These are phyloP conservation scores for Formicarius rufipectus DNA, from an alignment of 2,113 vertebrate genomes.

Conservation along the genomic window DNA sequence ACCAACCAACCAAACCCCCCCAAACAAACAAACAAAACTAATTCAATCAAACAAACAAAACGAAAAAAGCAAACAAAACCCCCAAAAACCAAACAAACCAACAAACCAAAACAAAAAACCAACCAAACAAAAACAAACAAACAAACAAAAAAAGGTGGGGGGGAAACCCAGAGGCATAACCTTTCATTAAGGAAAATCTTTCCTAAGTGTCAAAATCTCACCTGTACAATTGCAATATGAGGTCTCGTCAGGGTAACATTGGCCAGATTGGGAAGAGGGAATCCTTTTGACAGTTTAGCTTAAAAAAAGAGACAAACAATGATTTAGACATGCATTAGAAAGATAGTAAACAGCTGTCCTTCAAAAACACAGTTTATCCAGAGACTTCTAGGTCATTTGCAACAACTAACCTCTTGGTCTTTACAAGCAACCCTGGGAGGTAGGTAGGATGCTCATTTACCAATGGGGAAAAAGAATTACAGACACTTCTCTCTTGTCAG, in stretches of 20 bases:
- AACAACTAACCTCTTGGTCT: not conserved
- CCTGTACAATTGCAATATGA: slow-evolving; percentile 65
- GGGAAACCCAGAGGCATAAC: not conserved
- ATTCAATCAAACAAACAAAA: too few species aligned
- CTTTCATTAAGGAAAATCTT: not conserved
- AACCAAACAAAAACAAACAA: not conserved
- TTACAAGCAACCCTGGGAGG: not conserved
- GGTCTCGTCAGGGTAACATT: slow-evolving; percentile 61
- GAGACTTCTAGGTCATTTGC: not conserved
- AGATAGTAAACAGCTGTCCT: not conserved
- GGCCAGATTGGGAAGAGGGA: slow-evolving; percentile 68
- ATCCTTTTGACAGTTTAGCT: slow-evolving; percentile 74
- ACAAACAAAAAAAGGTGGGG: too few species aligned
- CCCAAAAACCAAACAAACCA: not conserved
- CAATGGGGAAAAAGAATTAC: not conserved
- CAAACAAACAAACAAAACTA: too few species aligned
- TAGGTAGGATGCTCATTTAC: not conserved
- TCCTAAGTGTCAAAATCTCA: slow-evolving; percentile 33
- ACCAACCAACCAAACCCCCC: too few species aligned
- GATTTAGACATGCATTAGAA: not conserved
- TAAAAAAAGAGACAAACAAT: not conserved
- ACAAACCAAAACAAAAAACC: not conserved
- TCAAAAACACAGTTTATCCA: not conserved
- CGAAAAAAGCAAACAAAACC: not conserved
- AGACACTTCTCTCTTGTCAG: not conserved